Evolutionary conservation across 2,888 invertebrate species (phyloP).

Genomic region (Melolontha melolontha): DNA sequence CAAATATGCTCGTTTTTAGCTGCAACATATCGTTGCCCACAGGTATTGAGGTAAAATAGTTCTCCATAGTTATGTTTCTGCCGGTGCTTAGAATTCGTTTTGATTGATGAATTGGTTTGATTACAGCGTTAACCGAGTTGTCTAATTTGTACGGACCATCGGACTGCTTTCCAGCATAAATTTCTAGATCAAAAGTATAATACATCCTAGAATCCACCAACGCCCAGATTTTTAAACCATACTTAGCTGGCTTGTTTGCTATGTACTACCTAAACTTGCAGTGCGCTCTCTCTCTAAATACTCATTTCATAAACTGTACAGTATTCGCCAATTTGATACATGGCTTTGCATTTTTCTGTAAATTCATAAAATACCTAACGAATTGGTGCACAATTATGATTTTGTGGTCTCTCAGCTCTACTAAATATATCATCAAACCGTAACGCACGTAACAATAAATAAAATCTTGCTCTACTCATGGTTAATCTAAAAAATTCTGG

Average conservation of each 20-base stretch:
- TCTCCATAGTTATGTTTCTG: constrained; percentile 24
- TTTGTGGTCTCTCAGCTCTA: constrained; percentile 8
- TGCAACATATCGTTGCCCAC: constrained; percentile 23
- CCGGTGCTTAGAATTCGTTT: constrained; percentile 11
- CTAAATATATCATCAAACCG: constrained; percentile 23
- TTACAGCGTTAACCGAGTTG: background rate
- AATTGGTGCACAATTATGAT: constrained; percentile 15
- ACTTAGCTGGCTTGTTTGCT: no score
- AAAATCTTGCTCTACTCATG: constrained; percentile 36
- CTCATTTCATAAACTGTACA: constrained; percentile 10
- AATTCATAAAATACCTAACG: background rate
- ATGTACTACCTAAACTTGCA: no score
- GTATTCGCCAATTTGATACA: constrained; percentile 17
- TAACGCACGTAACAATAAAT: constrained; percentile 19
- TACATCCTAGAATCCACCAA: no score
- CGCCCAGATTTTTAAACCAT: no score
- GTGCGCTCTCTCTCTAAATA: no score
- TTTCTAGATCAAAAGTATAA: no score
- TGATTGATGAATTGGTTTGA: constrained; percentile 7
- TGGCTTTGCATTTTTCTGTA: constrained; percentile 15
- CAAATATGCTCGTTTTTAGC: constrained; percentile 8
- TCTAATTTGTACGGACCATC: constrained; percentile 21
- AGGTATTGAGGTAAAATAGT: constrained; percentile 28
- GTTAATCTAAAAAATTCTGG: constrained; percentile 26
- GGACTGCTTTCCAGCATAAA: no score